Evolutionary conservation across 2,888 invertebrate genomes (phyloP).

Genomic region (Drosophila birchii): DNA sequence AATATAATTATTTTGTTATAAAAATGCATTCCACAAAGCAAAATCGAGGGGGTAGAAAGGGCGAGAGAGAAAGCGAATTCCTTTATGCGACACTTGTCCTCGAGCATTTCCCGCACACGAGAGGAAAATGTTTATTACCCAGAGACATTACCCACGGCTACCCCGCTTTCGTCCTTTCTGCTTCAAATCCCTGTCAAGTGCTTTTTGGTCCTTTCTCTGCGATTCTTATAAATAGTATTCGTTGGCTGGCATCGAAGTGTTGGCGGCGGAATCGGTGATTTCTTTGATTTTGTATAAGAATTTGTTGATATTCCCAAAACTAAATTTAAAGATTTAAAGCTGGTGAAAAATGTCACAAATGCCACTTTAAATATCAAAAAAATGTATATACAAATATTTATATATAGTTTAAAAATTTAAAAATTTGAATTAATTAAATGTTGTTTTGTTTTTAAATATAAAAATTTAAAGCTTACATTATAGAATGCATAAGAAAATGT

Average conservation of each 20-base stretch:
- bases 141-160: slow-evolving; percentile 8
- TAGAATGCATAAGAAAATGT: too few relatives aligned
- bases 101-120: slow-evolving; percentile 23
- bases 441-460: too few relatives aligned
- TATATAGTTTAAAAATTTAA: too few relatives aligned
- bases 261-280: slow-evolving; percentile 5
- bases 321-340: background rate
- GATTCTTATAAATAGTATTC: slow-evolving; percentile 32
- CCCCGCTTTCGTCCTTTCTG: background rate
- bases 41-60: background rate
- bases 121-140: slow-evolving; percentile 37
- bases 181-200: slow-evolving; percentile 9
- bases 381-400: too few relatives aligned
- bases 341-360: background rate
- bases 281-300: background rate
- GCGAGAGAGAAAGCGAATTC: background rate
- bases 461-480: background rate
- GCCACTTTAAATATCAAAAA: background rate
- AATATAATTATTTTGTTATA: slow-evolving; percentile 79
- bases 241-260: slow-evolving; percentile 5
- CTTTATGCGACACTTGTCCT: slow-evolving; percentile 47
- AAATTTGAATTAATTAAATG: too few relatives aligned
- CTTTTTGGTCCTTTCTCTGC: slow-evolving; percentile 26
- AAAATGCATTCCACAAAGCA: slow-evolving; percentile 67
- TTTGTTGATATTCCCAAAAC: background rate